A percentile compares a stretch with the other conserved stretches of the same genome.
phyloP scores from a whole-genome alignment of 2,888 invertebrate genomes.

The Campoplex capitator region DNA sequence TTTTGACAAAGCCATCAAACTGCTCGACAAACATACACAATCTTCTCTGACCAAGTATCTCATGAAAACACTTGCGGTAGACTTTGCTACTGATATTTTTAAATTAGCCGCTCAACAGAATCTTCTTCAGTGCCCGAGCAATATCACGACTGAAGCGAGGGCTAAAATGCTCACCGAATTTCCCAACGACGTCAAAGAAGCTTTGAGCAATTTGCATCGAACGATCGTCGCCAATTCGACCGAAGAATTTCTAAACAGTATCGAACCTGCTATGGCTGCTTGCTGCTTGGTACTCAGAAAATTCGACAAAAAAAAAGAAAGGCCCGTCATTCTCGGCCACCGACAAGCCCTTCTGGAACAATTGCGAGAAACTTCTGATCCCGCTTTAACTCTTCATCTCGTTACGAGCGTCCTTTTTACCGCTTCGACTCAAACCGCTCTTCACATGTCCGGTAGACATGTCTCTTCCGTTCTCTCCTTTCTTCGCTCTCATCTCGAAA shows the following conservation, averaged over 20 bases:
- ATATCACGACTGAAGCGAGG: conserved; percentile 87
- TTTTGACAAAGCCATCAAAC: conserved; percentile 92
- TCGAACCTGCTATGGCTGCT: conserved; percentile 89
- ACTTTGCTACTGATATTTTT: conserved; percentile 92
- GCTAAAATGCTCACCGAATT: conserved; percentile 89
- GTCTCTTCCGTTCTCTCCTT: conserved; percentile 92
- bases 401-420: conserved; percentile 92
- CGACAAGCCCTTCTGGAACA: conserved; percentile 93
- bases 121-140: conserved; percentile 86
- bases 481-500: conserved; percentile 89
- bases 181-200: conserved; percentile 89
- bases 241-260: conserved; percentile 92
- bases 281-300: conserved; percentile 94
- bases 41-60: conserved; percentile 92
- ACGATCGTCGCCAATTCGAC: conserved; percentile 89
- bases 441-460: conserved; percentile 97
- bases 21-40: conserved; percentile 88
- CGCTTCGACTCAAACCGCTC: conserved; percentile 91
- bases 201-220: conserved; percentile 89
- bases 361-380: conserved; percentile 90
- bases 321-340: conserved; percentile 91
- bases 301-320: conserved; percentile 95
- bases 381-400: conserved; percentile 92
- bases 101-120: conserved; percentile 91
- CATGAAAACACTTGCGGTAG: conserved; percentile 93